phyloP scores from a whole-genome alignment of 2,888 invertebrate genomes.

The Leucoma salicis region DNA sequence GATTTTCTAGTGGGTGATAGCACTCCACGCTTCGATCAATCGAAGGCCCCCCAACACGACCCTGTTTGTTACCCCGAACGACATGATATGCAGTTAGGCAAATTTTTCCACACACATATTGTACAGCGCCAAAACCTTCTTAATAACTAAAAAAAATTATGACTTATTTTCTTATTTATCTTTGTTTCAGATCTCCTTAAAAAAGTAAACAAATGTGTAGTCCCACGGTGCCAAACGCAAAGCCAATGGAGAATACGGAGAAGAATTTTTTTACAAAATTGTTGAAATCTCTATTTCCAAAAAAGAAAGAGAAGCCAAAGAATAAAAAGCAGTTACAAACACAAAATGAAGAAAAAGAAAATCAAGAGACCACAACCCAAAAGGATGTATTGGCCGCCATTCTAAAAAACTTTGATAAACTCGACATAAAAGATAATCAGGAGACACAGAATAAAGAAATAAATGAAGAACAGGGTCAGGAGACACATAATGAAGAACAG shows the following conservation, averaged over 20 bases:
- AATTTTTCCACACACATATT: not conserved
- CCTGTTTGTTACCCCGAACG: no score
- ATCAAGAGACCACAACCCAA: slow-evolving; percentile 12
- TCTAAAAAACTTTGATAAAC: slow-evolving; percentile 44
- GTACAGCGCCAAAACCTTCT: no score
- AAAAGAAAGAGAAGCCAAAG: slow-evolving; percentile 42
- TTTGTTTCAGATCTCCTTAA: slow-evolving; percentile 28
- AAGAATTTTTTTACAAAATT: slow-evolving; percentile 49
- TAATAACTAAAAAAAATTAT: no score
- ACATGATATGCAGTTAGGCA: no score
- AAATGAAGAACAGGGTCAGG: slow-evolving; percentile 36
- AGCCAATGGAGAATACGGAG: slow-evolving; percentile 53
- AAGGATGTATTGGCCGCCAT: slow-evolving; percentile 35
- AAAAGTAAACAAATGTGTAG: slow-evolving; percentile 54
- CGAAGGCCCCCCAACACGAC: no score
- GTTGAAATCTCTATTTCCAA: slow-evolving; percentile 28
- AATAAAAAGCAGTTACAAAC: slow-evolving; percentile 16
- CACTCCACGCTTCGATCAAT: no score
- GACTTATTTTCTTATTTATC: no score
- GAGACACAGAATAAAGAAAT: slow-evolving; percentile 2
- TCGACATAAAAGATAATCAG: slow-evolving; percentile 24
- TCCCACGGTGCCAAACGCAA: slow-evolving; percentile 41
- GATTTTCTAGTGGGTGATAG: no score
- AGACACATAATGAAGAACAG: slow-evolving; percentile 34
- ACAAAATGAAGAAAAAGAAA: slow-evolving; percentile 1